Evolutionary conservation across 2,888 invertebrate species (phyloP).

Genomic region (Troides helena): DNA sequence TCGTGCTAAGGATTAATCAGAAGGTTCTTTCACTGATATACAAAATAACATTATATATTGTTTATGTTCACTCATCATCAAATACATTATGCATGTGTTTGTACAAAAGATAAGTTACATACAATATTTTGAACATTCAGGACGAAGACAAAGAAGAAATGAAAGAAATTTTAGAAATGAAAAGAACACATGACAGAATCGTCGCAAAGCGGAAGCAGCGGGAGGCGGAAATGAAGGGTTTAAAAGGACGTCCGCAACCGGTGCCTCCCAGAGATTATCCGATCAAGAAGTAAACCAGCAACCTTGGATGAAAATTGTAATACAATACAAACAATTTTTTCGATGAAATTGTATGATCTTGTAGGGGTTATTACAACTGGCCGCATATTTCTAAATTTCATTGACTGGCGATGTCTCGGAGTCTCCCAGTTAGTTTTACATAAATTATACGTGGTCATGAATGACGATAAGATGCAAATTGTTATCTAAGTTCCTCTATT

Average conservation of each 20-base stretch:
- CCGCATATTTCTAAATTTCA: too few species aligned
- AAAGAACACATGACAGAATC: conserved; percentile 89
- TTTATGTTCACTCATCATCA: background rate
- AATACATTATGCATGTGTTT: background rate
- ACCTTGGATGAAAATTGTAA: background rate
- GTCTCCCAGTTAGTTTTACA: too few species aligned
- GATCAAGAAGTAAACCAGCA: conserved; percentile 47
- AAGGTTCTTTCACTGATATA: conserved; percentile 79
- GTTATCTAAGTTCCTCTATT: conserved; percentile 42
- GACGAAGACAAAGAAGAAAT: conserved; percentile 96
- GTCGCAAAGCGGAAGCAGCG: conserved; percentile 83
- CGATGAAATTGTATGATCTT: too few species aligned
- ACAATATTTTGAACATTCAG: conserved; percentile 62
- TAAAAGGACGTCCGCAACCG: conserved; percentile 47
- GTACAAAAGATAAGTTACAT: background rate
- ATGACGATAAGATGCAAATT: conserved; percentile 35
- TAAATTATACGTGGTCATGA: background rate
- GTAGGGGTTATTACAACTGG: too few species aligned
- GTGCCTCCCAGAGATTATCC: conserved; percentile 56
- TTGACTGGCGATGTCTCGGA: too few species aligned
- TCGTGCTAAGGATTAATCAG: conserved; percentile 93
- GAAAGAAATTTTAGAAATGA: conserved; percentile 95
- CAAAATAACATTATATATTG: background rate
- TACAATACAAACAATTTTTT: too few species aligned
- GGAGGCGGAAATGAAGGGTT: conserved; percentile 50